phyloP scores from a whole-genome alignment of 2,888 invertebrate genomes.

The Neoscelio sp. region DNA sequence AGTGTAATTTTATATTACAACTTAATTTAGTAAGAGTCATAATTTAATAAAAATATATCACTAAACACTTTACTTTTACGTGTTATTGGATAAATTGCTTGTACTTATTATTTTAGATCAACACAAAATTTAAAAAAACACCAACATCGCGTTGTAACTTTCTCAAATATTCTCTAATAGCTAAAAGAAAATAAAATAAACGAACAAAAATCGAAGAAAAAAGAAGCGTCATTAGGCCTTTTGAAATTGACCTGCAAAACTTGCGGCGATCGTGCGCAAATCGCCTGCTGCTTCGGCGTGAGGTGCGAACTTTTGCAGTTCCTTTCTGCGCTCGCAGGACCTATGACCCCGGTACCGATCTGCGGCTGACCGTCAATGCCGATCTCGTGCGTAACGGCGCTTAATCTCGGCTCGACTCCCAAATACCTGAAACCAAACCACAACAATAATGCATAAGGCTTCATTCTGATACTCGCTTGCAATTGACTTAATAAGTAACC shows the following conservation, averaged over 20 bases:
- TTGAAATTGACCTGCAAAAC: constrained; percentile 78
- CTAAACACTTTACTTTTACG: no score
- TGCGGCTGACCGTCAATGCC: constrained; percentile 75
- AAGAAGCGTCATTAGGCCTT: background rate
- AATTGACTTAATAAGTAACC: constrained; percentile 33
- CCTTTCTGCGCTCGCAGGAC: constrained; percentile 81
- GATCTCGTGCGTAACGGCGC: constrained; percentile 73
- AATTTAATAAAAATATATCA: no score
- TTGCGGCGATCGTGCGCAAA: constrained; percentile 81
- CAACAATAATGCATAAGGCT: constrained; percentile 9
- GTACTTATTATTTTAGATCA: no score
- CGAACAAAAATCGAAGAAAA: background rate
- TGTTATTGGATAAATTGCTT: no score
- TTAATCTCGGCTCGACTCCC: constrained; percentile 79
- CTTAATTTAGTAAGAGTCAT: no score
- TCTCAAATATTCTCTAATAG: no score
- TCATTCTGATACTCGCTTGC: constrained; percentile 15
- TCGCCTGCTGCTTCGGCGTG: constrained; percentile 81
- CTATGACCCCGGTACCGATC: constrained; percentile 81
- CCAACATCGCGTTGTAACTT: no score
- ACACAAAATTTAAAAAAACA: no score
- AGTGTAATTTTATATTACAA: no score
- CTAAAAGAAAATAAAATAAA: background rate
- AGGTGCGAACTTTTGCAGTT: constrained; percentile 81
- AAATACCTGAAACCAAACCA: constrained; percentile 78